These are phyloP conservation scores for Phallusia fumigata DNA, from an alignment of 23 tunicate genomes.

Conservation along the genomic window DNA sequence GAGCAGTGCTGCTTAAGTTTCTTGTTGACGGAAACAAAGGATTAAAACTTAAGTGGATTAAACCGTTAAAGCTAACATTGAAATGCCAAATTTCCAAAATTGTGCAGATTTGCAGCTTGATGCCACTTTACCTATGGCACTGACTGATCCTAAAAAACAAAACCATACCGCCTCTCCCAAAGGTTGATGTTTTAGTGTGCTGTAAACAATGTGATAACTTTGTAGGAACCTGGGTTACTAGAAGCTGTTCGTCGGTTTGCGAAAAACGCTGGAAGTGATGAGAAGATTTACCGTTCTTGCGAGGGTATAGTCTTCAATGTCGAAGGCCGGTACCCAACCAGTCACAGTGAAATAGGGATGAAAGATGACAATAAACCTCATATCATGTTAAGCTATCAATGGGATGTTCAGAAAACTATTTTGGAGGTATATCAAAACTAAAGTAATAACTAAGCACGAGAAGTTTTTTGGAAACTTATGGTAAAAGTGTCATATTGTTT, in stretches of 20 bases:
- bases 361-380: conserved; percentile 12
- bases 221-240: conserved; percentile 50
- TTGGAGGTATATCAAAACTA: conserved; percentile 32
- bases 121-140: too few relatives aligned
- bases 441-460: too few relatives aligned
- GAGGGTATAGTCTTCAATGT: conserved; percentile 38
- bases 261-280: neutral
- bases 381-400: conserved; percentile 72
- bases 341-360: neutral
- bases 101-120: too few relatives aligned
- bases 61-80: too few relatives aligned
- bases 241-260: conserved; percentile 19
- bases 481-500: neutral
- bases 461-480: neutral
- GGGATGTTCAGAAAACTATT: conserved; percentile 63
- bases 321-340: neutral
- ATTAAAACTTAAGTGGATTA: too few relatives aligned
- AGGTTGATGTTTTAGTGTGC: too few relatives aligned
- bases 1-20: too few relatives aligned
- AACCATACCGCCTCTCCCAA: too few relatives aligned
- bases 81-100: too few relatives aligned
- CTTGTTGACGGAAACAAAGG: too few relatives aligned
- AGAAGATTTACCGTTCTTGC: conserved; percentile 26
- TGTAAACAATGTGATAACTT: neutral
- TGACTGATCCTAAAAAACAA: too few relatives aligned